Base-by-base conservation (phyloP, 2,797 vertebrate genomes). In the Phrynocephalus guinanensis region DNA sequence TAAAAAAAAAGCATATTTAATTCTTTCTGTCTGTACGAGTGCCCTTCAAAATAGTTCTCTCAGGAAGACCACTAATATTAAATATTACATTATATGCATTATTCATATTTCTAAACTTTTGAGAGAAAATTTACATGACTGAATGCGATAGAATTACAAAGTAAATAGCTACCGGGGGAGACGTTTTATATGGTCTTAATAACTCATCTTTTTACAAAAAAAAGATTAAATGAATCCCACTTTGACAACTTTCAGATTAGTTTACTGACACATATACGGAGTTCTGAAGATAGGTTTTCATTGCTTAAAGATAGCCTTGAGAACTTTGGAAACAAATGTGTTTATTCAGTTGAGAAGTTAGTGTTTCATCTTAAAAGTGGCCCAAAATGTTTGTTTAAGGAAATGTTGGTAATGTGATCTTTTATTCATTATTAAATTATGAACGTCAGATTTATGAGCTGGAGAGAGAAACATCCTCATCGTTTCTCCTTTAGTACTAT, bases 401-500 rank as follows among this genome's bases (percentile, higher is more conserved):
- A 71, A 20, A 15, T 90, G 87, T 92, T 82, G 13, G 81, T 91
- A 90, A 76, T 0, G 0, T 80, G 48, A 89, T 73, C 73, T 87
- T 67, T 87, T 75, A 87, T 8, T 26, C 91, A 66, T 91, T 77
- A 82, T 63, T 78, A 67, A 82, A 75, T 92, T 72, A 83, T 88
- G 80, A 91, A 80, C 0, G 0, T 89, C 11, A 60, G 48, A 80
- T 71, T 86, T 83, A 88, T 82, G 30, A 71, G 66, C 33, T 85
- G 85, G 89, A 90, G 38, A 76, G 7, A 38, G 30, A 38, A 10
- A 75, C 10, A 18, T 72, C 0, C 0, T 88, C 0, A 30, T 83
- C 18, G 72, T 86, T 92, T 91, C 86, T 56, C 89, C 79, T 86
- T 84, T 7, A 89, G 24, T 67, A 85, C 70, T 89, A 85, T 93